Evolutionary conservation across 2,888 invertebrate species (phyloP), one percentile per base, ranked within the genome.

Genomic region (Zele albiditarsus): DNA sequence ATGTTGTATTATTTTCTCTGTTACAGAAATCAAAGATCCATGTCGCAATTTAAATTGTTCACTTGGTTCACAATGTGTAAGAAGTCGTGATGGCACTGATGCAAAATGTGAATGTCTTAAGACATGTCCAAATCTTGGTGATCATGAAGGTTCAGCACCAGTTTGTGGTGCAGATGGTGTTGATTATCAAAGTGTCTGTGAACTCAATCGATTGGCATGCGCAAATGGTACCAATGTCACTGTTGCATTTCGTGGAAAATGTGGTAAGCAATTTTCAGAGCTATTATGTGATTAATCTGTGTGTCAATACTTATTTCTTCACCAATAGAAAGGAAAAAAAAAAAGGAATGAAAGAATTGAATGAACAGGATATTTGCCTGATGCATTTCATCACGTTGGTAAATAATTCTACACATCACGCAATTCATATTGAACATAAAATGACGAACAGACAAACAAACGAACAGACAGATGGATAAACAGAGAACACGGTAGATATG

Each of bases 161-260:
- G 93, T 97, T 65, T 97, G 97, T 89, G 95, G 96, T 88, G 91
- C 93, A 85, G 96, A 97, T 90, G 96, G 95, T 10, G 91, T 92
- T 78, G 96, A 96, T 87, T 97, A 98, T 89, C 92, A 92, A 75
- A 96, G 95, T 86, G 94, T 95, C 82, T 98, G 97, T 91, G 94
- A 96, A 87, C 92, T 97, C 90, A 93, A 95, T 83, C 92, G 93
- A 80, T 93, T 94, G 67, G 94, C 97, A 14, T 98, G 97, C 90
- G 92, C 92, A 75, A 91, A 92, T 73, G 93, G 93, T 80, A 91
- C 92, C 78, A 95, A 95, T 88, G 94, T 97, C 83, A 94, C 94
- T 67, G 93, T 96, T 83, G 95, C 95, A 83, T 96, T 95, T 86
- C 92, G 92, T 80, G 97, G 97, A 76, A 94, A 95, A 90, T 97